Evolutionary conservation across 2,797 vertebrate genomes (phyloP).

Genomic region (Typhlichthys subterraneus): DNA sequence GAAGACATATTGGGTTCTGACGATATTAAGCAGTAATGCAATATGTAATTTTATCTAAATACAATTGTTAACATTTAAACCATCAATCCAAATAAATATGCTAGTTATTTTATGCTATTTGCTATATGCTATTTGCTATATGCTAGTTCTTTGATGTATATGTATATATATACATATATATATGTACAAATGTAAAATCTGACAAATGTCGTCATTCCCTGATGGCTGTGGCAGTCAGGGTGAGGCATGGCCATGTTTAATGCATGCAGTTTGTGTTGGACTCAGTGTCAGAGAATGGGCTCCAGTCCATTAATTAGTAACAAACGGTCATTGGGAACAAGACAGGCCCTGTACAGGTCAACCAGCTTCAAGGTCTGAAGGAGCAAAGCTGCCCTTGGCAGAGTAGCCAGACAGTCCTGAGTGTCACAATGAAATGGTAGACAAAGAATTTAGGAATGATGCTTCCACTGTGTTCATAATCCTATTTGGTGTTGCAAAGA

Average conservation of each 20-base stretch:
- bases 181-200: no score
- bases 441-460: slow-evolving; percentile 21
- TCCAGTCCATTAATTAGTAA: slow-evolving; percentile 82
- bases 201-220: slow-evolving; percentile 4
- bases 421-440: slow-evolving; percentile 22
- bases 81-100: no score
- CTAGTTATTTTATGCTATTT: no score
- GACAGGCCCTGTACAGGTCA: slow-evolving; percentile 73
- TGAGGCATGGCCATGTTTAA: slow-evolving; percentile 77
- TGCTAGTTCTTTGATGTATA: no score
- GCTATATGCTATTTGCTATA: no score
- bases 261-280: slow-evolving; percentile 79
- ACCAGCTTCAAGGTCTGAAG: slow-evolving; percentile 61
- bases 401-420: slow-evolving; percentile 35
- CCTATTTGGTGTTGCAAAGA: slow-evolving; percentile 19
- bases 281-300: slow-evolving; percentile 70
- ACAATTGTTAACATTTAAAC: no score
- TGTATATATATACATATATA: no score
- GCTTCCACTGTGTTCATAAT: slow-evolving; percentile 8
- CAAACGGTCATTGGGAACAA: slow-evolving; percentile 77
- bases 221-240: slow-evolving; percentile 45
- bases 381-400: slow-evolving; percentile 50
- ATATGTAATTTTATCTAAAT: no score
- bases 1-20: no score
- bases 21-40: no score